Conservation (phyloP, 1,140 invertebrate genomes). For the Gryon sp. region DNA sequence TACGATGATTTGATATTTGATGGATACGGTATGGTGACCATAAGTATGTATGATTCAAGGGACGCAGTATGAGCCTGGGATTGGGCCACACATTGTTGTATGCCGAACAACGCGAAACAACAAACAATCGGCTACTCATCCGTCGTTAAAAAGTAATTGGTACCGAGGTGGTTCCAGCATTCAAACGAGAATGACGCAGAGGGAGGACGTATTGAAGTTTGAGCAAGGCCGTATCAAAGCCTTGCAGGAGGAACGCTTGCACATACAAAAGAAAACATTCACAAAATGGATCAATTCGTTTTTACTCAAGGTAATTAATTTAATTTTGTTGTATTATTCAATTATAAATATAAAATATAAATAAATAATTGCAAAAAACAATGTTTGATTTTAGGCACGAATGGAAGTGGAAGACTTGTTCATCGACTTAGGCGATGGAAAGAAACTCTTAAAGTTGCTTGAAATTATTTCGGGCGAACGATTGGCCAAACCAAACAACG, state of each 20-base stretch:
- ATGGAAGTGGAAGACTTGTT: constrained; percentile 99
- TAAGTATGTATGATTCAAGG: constrained; percentile 26
- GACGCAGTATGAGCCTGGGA: constrained; percentile 41
- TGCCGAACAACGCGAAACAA: constrained; percentile 7
- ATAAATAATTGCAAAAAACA: no score
- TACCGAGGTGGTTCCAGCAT: constrained; percentile 27
- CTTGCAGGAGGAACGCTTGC: constrained; percentile 96
- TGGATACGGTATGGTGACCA: constrained; percentile 1
- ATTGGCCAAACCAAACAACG: constrained; percentile 97
- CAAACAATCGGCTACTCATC: constrained; percentile 9
- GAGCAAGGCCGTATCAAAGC: constrained; percentile 97
- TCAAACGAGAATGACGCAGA: constrained; percentile 87
- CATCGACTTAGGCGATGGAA: constrained; percentile 96
- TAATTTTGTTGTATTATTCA: neutral
- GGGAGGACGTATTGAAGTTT: constrained; percentile 95
- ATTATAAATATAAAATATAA: no score
- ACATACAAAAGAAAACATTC: constrained; percentile 99
- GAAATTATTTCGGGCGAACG: constrained; percentile 99
- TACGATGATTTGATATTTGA: constrained; percentile 13
- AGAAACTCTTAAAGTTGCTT: constrained; percentile 96
- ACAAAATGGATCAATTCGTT: constrained; percentile 99
- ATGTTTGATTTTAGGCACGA: constrained; percentile 83
- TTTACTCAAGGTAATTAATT: constrained; percentile 89
- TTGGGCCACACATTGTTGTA: constrained; percentile 7
- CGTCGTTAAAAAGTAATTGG: constrained; percentile 28